Evolutionary conservation across 2,797 vertebrate species (phyloP).

Genomic region (Anableps anableps): DNA sequence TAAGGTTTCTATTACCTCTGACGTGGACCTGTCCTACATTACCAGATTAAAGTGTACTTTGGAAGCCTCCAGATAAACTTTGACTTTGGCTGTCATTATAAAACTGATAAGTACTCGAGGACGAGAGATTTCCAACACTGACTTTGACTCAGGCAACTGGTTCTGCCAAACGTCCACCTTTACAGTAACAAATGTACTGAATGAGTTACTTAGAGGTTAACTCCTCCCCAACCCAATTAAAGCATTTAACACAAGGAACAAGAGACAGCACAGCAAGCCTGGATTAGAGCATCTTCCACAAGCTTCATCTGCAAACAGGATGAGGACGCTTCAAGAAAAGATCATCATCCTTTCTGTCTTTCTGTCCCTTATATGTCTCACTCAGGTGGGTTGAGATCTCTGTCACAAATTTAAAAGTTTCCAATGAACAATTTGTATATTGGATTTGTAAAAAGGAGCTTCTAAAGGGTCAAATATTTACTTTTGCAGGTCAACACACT

Average conservation of each 20-base stretch:
- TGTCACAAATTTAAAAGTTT: not conserved
- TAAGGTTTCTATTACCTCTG: conserved; percentile 9
- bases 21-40: conserved; percentile 67
- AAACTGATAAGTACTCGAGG: conserved; percentile 56
- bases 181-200: conserved; percentile 17
- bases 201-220: conserved; percentile 12
- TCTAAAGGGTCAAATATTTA: not conserved
- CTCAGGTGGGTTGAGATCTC: conserved; percentile 71
- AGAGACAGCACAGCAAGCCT: not conserved
- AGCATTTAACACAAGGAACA: conserved; percentile 61
- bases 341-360: conserved; percentile 59
- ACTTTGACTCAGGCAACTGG: conserved; percentile 13
- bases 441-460: not conserved
- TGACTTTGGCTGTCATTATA: conserved; percentile 54
- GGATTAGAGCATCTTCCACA: conserved; percentile 13
- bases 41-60: conserved; percentile 67
- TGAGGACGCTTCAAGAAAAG: conserved; percentile 61
- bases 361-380: conserved; percentile 59
- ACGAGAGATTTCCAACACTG: conserved; percentile 12
- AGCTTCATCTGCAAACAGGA: conserved; percentile 30
- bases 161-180: conserved; percentile 28
- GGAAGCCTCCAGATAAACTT: conserved; percentile 53
- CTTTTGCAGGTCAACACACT: conserved; percentile 70
- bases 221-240: conserved; percentile 65
- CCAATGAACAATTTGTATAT: too few relatives aligned